Percentiles rank a stretch among this genome's conserved stretches.
Conservation (phyloP, 37 sponge, comb jelly and placozoan species). For the Spongilla lacustris region DNA sequence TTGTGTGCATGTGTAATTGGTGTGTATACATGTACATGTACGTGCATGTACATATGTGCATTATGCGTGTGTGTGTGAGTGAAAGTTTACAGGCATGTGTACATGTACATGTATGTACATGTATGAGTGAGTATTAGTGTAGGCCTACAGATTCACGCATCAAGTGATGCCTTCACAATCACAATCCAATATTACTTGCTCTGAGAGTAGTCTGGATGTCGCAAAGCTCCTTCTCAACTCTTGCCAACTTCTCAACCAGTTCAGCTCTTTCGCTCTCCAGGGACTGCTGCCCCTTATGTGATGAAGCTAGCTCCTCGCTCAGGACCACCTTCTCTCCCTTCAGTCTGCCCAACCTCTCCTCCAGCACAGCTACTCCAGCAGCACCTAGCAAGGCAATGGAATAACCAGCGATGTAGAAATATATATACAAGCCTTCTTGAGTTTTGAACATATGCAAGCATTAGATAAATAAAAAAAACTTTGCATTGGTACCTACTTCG, state of each 20-base stretch:
- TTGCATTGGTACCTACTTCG: too few species aligned
- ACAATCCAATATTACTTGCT: neutral
- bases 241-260: neutral
- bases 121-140: too few species aligned
- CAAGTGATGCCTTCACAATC: too few species aligned
- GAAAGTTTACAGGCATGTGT: too few species aligned
- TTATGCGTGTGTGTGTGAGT: too few species aligned
- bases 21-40: neutral
- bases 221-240: neutral
- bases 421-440: neutral
- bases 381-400: neutral
- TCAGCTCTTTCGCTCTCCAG: neutral
- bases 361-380: neutral
- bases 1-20: neutral
- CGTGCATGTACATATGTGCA: neutral
- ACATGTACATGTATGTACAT: too few species aligned
- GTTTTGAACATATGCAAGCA: too few species aligned
- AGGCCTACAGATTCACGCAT: too few species aligned
- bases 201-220: neutral
- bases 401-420: neutral
- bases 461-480: too few species aligned
- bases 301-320: neutral
- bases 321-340: neutral
- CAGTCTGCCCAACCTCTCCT: neutral
- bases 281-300: neutral